Conservation (phyloP, 1,140 invertebrate genomes). For the Neodiprion virginianus region DNA sequence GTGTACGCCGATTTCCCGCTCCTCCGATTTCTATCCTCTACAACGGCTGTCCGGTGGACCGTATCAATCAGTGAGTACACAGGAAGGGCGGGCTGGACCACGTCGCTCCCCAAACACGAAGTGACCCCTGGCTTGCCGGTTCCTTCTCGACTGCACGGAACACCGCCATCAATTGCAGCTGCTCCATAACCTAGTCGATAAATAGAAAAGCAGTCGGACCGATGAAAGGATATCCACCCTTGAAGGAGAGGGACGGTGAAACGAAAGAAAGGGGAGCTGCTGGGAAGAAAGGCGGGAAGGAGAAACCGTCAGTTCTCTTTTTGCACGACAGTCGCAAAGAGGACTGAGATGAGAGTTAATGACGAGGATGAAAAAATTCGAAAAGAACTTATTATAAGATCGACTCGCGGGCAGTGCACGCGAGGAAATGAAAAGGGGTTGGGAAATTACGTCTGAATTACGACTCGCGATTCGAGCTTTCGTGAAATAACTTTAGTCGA, state of each 20-base stretch:
- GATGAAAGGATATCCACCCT: slow-evolving; percentile 7
- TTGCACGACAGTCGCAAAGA: background rate
- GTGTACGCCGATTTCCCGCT: background rate
- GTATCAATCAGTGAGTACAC: slow-evolving; percentile 7
- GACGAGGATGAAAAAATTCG: too few species aligned
- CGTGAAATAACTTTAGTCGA: too few species aligned
- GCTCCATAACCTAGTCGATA: slow-evolving; percentile 7
- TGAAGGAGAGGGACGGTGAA: background rate
- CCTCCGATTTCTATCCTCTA: background rate
- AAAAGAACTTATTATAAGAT: too few species aligned
- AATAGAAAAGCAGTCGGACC: slow-evolving; percentile 4
- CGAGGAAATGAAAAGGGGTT: too few species aligned
- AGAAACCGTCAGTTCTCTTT: background rate
- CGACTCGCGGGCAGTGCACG: too few species aligned
- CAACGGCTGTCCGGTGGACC: background rate
- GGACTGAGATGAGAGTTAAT: too few species aligned
- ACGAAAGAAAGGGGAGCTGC: background rate
- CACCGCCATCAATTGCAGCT: slow-evolving; percentile 6
- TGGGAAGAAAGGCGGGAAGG: background rate
- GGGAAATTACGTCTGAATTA: too few species aligned
- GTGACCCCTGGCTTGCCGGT: slow-evolving; percentile 3
- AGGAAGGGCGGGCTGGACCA: background rate
- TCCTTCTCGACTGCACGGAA: slow-evolving; percentile 4
- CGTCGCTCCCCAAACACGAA: slow-evolving; percentile 3
- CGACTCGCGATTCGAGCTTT: too few species aligned